Base-by-base conservation (phyloP, 2,888 invertebrate genomes). In the Tiliacea aurago region DNA sequence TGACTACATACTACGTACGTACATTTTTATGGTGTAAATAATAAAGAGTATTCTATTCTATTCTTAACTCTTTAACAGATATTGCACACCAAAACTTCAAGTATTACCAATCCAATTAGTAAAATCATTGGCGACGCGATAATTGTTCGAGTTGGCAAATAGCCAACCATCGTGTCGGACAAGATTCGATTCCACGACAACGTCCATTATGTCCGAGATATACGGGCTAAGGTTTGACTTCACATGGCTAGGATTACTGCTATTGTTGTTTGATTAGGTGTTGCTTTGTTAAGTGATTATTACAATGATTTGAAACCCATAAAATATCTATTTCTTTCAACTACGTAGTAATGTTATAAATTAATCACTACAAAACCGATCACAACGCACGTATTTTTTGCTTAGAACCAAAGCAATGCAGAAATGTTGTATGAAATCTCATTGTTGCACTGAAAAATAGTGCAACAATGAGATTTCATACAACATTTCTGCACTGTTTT, bases 151-250 rank as follows among this genome's bases (percentile, higher is more conserved):
- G 59, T 80, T 86, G 86, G 87, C 84, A 41, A 74, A 45, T 11
- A 43, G 83, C 86, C 87, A 87, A 65, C 67, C 61, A 70, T 63
- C 85, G 66, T 85, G 87, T 82, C 55, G 86, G 69, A 84, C 82
- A 82, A 82, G 84, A 78, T 86, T 85, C 68, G 86, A 87, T 79
- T 85, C 85, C 75, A n/a, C 59, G 70, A 80, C 84, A 71, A 41
- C 68, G 80, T 65, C 76, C 58, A 76, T 81, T 80, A 80, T 84
- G 76, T 69, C 13, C 4, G 45, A 62, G 28, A 76, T 80, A 79
- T 79, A 71, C 65, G 62, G 69, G 68, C 58, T n/a, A 58, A 55
- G 66, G 64, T 71, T 80, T 80, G 80, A 84, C 18, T 61, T 59
- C 41, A 69, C 58, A 37, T 55, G 33, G 13, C 45, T 70, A 41